A percentile compares a stretch with the other conserved stretches of the same genome.
Evolutionary conservation across 1,140 invertebrate genomes (phyloP).

Genomic region (Telenomus remus): DNA sequence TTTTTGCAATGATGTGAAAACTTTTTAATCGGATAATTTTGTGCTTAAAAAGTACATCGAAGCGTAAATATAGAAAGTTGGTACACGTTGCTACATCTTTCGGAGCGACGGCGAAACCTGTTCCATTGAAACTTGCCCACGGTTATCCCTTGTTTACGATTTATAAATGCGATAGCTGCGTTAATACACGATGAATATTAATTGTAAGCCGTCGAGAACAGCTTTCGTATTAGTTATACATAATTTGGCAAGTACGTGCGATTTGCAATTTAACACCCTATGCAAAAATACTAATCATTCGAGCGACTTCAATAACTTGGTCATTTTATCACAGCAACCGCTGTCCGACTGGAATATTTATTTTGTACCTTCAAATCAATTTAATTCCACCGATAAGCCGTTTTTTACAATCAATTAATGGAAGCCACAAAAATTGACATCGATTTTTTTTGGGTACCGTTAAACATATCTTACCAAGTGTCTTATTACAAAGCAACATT

Average conservation of each 20-base stretch:
- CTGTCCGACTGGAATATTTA: neutral
- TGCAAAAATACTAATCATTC: conserved; percentile 42
- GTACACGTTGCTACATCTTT: conserved; percentile 68
- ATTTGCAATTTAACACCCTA: conserved; percentile 70
- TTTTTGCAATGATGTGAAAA: no score
- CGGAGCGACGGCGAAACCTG: conserved; percentile 60
- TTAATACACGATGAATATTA: conserved; percentile 76
- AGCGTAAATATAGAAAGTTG: conserved; percentile 1
- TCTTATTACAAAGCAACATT: conserved; percentile 31
- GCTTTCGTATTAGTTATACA: conserved; percentile 42
- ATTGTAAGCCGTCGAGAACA: conserved; percentile 70
- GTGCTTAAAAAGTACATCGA: neutral
- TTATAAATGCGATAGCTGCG: conserved; percentile 74
- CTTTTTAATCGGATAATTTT: no score
- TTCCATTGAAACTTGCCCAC: conserved; percentile 49
- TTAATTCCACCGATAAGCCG: no score
- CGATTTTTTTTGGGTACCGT: neutral
- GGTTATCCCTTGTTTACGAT: conserved; percentile 58
- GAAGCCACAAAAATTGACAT: no score
- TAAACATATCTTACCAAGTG: conserved; percentile 1
- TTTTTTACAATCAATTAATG: no score
- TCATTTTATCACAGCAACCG: neutral
- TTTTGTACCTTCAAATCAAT: neutral
- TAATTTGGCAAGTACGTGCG: conserved; percentile 60
- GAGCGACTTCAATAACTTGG: neutral